These are phyloP conservation scores for Thaumetopoea pityocampa DNA, from an alignment of 1,140 invertebrate genomes.

Conservation along the genomic window DNA sequence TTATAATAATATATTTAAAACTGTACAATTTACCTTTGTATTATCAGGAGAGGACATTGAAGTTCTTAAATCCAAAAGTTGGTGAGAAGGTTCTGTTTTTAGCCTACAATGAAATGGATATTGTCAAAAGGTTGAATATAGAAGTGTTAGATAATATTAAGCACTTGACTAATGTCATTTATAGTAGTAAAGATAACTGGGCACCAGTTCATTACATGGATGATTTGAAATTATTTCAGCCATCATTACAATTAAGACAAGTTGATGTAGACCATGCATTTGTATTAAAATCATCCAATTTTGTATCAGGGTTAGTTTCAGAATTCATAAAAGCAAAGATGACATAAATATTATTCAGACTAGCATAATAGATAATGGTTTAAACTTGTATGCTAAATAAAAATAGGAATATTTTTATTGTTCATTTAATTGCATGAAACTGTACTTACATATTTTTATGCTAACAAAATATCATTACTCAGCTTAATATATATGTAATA, in stretches of 20 bases:
- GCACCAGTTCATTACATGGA: conserved; percentile 47
- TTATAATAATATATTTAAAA: conserved; percentile 45
- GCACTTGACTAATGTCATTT: conserved; percentile 48
- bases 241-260: conserved; percentile 36
- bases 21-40: conserved; percentile 31
- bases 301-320: conserved; percentile 43
- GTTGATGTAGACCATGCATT: conserved; percentile 50
- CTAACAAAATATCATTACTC: too few species aligned
- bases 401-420: too few species aligned
- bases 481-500: too few species aligned
- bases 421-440: too few species aligned
- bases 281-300: conserved; percentile 56
- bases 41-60: conserved; percentile 33
- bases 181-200: conserved; percentile 48
- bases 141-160: conserved; percentile 42
- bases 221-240: conserved; percentile 40
- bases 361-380: too few species aligned
- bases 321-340: conserved; percentile 37
- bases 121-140: conserved; percentile 37
- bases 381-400: too few species aligned
- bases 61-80: conserved; percentile 39
- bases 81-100: conserved; percentile 50
- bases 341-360: too few species aligned
- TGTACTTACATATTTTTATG: too few species aligned
- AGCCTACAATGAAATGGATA: conserved; percentile 65